Conservation (phyloP, 1,140 invertebrate species). For the Manduca sexta region DNA sequence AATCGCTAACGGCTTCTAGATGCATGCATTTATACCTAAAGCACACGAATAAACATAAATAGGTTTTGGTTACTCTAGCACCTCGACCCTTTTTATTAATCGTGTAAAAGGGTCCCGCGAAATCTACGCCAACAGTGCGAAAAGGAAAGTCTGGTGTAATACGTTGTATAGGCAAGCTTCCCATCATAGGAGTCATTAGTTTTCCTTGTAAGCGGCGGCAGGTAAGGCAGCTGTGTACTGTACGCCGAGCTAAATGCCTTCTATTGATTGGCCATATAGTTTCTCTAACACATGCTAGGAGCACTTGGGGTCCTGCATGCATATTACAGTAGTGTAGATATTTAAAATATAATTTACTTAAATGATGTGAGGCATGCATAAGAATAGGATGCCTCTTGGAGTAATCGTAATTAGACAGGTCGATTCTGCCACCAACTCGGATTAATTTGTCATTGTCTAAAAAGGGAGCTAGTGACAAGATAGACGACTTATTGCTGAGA, state of each 20-base stretch:
- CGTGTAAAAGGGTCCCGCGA: constrained; percentile 19
- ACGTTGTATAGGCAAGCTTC: constrained; percentile 1
- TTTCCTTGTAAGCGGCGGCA: background rate
- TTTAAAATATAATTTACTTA: constrained; percentile 4
- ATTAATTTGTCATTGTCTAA: background rate
- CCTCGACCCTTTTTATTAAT: constrained; percentile 14
- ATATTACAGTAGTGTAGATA: background rate
- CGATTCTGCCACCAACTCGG: constrained; percentile 4
- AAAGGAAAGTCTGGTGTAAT: constrained; percentile 16
- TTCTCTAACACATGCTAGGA: background rate
- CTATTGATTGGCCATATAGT: background rate
- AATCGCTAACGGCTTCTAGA: constrained; percentile 18
- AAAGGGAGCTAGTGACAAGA: constrained; percentile 3
- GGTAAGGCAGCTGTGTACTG: background rate
- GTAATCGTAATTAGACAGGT: background rate
- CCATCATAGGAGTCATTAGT: background rate
- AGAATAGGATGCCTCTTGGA: constrained; percentile 5
- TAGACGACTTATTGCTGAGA: background rate
- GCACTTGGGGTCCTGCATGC: background rate
- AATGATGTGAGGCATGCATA: constrained; percentile 1
- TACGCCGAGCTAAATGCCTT: background rate
- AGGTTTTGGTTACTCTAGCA: constrained; percentile 10
- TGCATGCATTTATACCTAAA: constrained; percentile 18
- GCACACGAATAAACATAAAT: constrained; percentile 22
- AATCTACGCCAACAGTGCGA: constrained; percentile 9